phyloP scores from a whole-genome alignment of 64 coral and sea anemone genomes.

The Catalaphyllia jardinei region DNA sequence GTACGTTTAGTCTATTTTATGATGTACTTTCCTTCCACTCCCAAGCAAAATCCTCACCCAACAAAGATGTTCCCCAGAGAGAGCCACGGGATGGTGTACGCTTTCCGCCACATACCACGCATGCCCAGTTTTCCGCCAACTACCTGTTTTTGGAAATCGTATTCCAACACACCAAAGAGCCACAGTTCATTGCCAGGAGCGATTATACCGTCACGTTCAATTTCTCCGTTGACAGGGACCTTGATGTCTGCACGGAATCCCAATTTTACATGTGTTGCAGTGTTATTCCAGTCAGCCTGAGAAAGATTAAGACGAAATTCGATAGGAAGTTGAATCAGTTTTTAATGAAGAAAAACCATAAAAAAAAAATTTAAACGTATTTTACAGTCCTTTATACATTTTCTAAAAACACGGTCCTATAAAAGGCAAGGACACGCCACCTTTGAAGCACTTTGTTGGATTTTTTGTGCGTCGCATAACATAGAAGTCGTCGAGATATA shows the following conservation, averaged over 20 bases:
- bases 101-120: conserved; percentile 94
- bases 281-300: conserved; percentile 77
- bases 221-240: conserved; percentile 83
- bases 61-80: conserved; percentile 82
- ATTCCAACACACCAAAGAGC: conserved; percentile 83
- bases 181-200: conserved; percentile 80
- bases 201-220: conserved; percentile 83
- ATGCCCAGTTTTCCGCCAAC: conserved; percentile 81
- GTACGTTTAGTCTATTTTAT: too few relatives aligned
- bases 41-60: conserved; percentile 47
- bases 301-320: not conserved
- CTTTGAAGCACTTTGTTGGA: too few relatives aligned
- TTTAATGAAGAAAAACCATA: too few relatives aligned
- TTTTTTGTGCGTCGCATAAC: too few relatives aligned
- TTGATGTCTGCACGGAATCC: conserved; percentile 86
- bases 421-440: too few relatives aligned
- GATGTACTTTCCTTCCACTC: too few relatives aligned
- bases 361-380: too few relatives aligned
- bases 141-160: conserved; percentile 55
- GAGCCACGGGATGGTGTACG: conserved; percentile 74
- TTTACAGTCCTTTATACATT: too few relatives aligned
- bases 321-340: too few relatives aligned
- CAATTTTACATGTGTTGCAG: conserved; percentile 50
- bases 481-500: too few relatives aligned
- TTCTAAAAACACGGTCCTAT: too few relatives aligned